phyloP scores from a whole-genome alignment of 2,888 invertebrate genomes.

The Leptogaster cylindrica region DNA sequence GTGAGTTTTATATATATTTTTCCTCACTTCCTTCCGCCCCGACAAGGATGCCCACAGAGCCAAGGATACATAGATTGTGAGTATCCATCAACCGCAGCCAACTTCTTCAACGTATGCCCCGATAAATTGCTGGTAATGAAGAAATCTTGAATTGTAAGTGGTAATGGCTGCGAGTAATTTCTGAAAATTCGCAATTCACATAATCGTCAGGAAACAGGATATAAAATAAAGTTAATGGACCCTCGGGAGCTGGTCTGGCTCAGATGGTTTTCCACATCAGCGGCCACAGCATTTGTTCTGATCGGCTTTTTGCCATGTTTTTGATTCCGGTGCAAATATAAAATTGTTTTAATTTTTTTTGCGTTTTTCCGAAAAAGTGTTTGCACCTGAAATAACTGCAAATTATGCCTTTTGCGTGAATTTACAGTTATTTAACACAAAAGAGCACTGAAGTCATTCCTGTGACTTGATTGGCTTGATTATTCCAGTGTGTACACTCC shows the following conservation, averaged over 20 bases:
- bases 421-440: too few relatives aligned
- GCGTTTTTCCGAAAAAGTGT: too few relatives aligned
- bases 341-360: too few relatives aligned
- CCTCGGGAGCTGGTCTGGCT: not conserved
- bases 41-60: too few relatives aligned
- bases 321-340: too few relatives aligned
- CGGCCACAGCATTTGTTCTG: too few relatives aligned
- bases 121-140: constrained; percentile 19
- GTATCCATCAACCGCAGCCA: not conserved
- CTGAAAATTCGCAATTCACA: constrained; percentile 18
- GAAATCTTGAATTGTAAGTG: constrained; percentile 17
- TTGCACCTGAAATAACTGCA: too few relatives aligned
- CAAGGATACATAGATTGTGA: not conserved
- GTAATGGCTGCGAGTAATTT: constrained; percentile 22
- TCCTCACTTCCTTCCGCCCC: not conserved
- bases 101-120: not conserved
- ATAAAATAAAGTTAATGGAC: constrained; percentile 29
- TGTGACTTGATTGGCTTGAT: too few relatives aligned
- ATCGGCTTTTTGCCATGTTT: too few relatives aligned
- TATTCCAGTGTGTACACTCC: too few relatives aligned
- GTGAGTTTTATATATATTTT: not conserved
- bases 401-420: too few relatives aligned
- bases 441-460: too few relatives aligned
- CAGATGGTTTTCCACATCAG: not conserved
- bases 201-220: constrained; percentile 1